Conservation (phyloP, 2,888 invertebrate species). For the Himalopsyche japonica region DNA sequence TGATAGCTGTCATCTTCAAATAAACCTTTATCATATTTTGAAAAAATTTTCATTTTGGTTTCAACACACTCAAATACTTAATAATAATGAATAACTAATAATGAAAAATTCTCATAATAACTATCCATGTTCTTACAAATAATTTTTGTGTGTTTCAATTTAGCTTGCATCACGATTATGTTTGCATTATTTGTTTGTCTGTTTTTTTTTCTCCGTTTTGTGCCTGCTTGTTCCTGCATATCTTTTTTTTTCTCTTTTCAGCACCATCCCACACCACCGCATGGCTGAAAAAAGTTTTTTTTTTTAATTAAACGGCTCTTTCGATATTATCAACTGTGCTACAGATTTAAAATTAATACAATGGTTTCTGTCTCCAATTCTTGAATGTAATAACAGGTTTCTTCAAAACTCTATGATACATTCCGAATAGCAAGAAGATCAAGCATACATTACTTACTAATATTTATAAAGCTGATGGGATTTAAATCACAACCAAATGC, state of each 20-base stretch:
- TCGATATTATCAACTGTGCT: background rate
- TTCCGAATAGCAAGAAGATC: background rate
- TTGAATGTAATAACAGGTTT: background rate
- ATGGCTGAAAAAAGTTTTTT: conserved; percentile 38
- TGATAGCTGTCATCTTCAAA: too few relatives aligned
- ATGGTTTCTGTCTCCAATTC: background rate
- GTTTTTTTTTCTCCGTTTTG: conserved; percentile 9
- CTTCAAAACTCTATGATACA: background rate
- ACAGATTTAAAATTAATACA: background rate
- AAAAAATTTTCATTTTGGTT: too few relatives aligned
- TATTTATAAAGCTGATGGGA: background rate
- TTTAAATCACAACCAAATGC: background rate
- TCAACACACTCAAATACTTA: too few relatives aligned
- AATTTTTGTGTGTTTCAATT: conserved; percentile 5
- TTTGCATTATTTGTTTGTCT: background rate
- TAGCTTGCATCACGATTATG: conserved; percentile 4
- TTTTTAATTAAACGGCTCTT: background rate
- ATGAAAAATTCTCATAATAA: conserved; percentile 41
- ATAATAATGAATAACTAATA: too few relatives aligned
- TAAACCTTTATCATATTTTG: too few relatives aligned
- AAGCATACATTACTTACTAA: background rate
- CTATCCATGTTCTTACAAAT: conserved; percentile 17
- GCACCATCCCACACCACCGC: conserved; percentile 39
- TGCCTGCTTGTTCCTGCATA: conserved; percentile 36
- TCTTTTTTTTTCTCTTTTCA: conserved; percentile 39